phyloP scores from a whole-genome alignment of 2,797 vertebrate genomes.

The Gouania willdenowi region DNA sequence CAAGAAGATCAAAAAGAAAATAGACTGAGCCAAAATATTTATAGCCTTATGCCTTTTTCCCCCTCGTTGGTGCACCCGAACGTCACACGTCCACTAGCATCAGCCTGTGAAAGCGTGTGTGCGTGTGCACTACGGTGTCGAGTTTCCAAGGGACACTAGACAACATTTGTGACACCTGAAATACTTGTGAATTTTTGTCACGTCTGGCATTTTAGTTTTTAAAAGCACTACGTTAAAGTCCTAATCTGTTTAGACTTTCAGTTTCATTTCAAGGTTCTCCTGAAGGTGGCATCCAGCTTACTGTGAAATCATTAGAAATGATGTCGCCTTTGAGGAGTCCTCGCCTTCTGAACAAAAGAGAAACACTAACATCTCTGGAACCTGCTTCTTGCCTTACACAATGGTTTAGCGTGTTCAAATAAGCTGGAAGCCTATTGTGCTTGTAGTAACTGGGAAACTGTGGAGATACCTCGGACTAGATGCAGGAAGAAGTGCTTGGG shows the following conservation, averaged over 20 bases:
- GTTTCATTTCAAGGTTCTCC: conserved; percentile 5
- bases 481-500: conserved; percentile 44
- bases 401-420: conserved; percentile 41
- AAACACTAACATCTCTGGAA: conserved; percentile 50
- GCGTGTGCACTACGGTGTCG: conserved; percentile 43
- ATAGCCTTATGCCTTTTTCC: conserved; percentile 46
- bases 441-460: conserved; percentile 42
- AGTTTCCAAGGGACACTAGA: conserved; percentile 34
- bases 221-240: too few relatives aligned
- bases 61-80: conserved; percentile 6
- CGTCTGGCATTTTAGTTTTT: too few relatives aligned
- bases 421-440: conserved; percentile 58
- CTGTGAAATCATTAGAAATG: conserved; percentile 8
- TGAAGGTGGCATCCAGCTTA: conserved; percentile 9
- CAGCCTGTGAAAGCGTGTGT: conserved; percentile 24
- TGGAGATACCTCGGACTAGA: conserved; percentile 57
- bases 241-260: too few relatives aligned
- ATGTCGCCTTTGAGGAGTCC: conserved; percentile 19
- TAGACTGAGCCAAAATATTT: conserved; percentile 59
- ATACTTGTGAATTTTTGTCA: conserved; percentile 37
- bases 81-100: conserved; percentile 21
- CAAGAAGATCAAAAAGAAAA: conserved; percentile 11
- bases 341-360: conserved; percentile 7
- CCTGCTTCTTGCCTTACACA: conserved; percentile 65
- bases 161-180: conserved; percentile 29